These are phyloP conservation scores for Melanotaenia trifasciata DNA, from an alignment of 2,797 vertebrate genomes.

Conservation along the genomic window DNA sequence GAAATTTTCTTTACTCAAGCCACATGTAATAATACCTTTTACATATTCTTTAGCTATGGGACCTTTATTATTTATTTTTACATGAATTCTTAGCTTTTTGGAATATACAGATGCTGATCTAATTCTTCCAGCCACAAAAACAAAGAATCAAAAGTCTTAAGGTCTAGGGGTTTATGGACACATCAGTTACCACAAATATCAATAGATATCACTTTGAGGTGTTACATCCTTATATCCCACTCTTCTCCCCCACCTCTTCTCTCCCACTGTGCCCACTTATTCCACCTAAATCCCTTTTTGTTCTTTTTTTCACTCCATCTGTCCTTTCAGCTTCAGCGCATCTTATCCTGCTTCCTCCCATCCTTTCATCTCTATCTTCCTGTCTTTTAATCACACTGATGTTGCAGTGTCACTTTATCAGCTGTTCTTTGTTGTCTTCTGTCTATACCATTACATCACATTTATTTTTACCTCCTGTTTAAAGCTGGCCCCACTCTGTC, in stretches of 20 bases:
- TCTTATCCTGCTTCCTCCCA: constrained; percentile 32
- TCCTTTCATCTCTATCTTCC: constrained; percentile 20
- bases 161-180: constrained; percentile 36
- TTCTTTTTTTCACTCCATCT: constrained; percentile 74
- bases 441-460: constrained; percentile 46
- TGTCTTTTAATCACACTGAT: constrained; percentile 56
- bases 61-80: background rate
- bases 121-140: background rate
- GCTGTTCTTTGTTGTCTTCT: constrained; percentile 46
- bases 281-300: constrained; percentile 62
- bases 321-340: constrained; percentile 43
- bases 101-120: constrained; percentile 4
- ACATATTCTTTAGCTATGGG: background rate
- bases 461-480: constrained; percentile 46
- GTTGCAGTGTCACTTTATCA: constrained; percentile 36
- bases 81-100: constrained; percentile 5
- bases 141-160: background rate
- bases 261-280: constrained; percentile 35
- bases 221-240: constrained; percentile 34
- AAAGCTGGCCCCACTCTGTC: constrained; percentile 62
- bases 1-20: constrained; percentile 1
- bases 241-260: constrained; percentile 34
- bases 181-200: constrained; percentile 29
- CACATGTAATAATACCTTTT: constrained; percentile 10
- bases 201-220: constrained; percentile 41